Evolutionary conservation across 2,113 vertebrate species (phyloP).

Genomic region (Phodopus roborovskii): DNA sequence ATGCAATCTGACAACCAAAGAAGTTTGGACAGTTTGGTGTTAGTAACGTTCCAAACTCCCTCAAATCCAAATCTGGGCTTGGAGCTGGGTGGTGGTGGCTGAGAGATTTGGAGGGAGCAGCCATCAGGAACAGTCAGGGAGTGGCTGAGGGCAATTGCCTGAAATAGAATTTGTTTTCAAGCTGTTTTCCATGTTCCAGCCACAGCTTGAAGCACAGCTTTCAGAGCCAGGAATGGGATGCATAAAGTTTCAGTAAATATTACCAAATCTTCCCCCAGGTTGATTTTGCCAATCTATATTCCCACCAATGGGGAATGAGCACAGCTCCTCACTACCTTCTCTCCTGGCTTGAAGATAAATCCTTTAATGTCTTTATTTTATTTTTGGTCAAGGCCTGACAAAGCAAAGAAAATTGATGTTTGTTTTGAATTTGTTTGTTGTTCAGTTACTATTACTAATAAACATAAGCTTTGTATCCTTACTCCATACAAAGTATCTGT

Average conservation of each 20-base stretch:
- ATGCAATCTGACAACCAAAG: background rate
- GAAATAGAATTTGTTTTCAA: slow-evolving; percentile 62
- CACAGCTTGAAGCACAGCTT: slow-evolving; percentile 51
- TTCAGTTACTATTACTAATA: background rate
- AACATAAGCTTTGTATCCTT: background rate
- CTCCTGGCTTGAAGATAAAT: slow-evolving; percentile 32
- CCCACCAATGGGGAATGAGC: slow-evolving; percentile 17
- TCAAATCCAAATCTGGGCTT: background rate
- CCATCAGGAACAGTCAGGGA: background rate
- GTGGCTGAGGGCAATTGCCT: background rate
- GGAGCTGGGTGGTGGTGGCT: background rate
- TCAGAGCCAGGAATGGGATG: slow-evolving; percentile 44
- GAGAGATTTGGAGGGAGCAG: background rate
- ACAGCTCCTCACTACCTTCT: background rate
- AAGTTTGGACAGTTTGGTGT: background rate
- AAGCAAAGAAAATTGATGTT: slow-evolving; percentile 27
- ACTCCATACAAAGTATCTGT: background rate
- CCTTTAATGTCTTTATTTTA: background rate
- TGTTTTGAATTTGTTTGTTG: slow-evolving; percentile 55
- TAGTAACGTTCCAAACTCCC: background rate
- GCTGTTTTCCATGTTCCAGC: slow-evolving; percentile 48
- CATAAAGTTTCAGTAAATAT: slow-evolving; percentile 59
- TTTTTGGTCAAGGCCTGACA: background rate
- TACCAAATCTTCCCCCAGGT: slow-evolving; percentile 59
- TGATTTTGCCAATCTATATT: slow-evolving; percentile 45